Evolutionary conservation across 1,140 invertebrate species (phyloP).

Genomic region (Caenorhabditis latens): DNA sequence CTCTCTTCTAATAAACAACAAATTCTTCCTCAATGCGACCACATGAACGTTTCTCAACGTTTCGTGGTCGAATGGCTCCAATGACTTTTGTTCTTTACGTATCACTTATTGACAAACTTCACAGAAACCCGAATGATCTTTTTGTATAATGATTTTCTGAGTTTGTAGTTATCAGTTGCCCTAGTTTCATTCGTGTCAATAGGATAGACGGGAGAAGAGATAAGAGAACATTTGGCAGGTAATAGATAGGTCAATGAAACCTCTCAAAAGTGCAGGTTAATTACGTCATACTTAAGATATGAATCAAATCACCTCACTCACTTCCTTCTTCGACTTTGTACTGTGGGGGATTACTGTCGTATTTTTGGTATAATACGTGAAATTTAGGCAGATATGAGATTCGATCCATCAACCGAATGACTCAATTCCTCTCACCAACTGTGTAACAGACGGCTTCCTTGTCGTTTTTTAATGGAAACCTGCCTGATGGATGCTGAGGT

Average conservation of each 20-base stretch:
- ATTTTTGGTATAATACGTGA: too few species aligned
- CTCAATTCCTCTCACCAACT: neutral
- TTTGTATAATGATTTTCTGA: constrained; percentile 42
- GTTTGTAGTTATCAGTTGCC: constrained; percentile 27
- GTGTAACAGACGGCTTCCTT: neutral
- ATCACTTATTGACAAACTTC: neutral
- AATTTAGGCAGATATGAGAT: neutral
- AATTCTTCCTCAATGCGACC: neutral
- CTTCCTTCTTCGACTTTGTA: neutral
- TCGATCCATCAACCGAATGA: neutral
- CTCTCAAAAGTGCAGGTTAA: neutral
- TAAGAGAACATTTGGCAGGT: constrained; percentile 26
- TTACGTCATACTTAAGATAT: neutral
- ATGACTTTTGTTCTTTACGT: neutral
- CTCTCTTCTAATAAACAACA: constrained; percentile 31
- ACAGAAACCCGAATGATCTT: constrained; percentile 8
- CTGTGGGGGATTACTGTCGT: neutral
- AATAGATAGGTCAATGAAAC: constrained; percentile 34
- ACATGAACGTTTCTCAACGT: neutral
- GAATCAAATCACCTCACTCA: neutral
- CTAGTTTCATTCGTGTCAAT: neutral
- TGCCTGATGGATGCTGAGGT: neutral
- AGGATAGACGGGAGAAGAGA: neutral
- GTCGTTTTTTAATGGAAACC: neutral
- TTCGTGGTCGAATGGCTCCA: neutral